Percentiles rank a stretch among this genome's conserved stretches.
phyloP scores from a whole-genome alignment of 2,888 invertebrate species.

The Oasisia sp. region DNA sequence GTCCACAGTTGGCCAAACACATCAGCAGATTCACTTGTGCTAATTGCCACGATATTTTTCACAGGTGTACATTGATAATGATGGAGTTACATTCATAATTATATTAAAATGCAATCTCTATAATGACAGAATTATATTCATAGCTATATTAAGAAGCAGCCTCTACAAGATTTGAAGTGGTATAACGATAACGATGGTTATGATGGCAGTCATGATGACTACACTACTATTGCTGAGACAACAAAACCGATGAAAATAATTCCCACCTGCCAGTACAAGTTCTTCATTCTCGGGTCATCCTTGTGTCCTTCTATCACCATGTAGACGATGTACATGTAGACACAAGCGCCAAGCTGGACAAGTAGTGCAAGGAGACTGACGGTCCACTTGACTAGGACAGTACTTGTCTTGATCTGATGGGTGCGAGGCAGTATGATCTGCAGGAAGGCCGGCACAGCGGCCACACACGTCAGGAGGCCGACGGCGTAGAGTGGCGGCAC shows the following conservation, averaged over 20 bases:
- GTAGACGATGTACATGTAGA: conserved; percentile 41
- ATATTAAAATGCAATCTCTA: too few relatives aligned
- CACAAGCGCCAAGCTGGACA: neutral
- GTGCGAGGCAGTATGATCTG: conserved; percentile 75
- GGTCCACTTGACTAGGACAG: conserved; percentile 71
- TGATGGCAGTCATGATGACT: neutral
- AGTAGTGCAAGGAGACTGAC: neutral
- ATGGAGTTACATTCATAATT: too few relatives aligned
- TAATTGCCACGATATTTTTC: too few relatives aligned
- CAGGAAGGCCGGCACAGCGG: conserved; percentile 50
- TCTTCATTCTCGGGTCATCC: neutral
- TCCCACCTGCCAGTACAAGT: neutral
- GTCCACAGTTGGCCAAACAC: too few relatives aligned
- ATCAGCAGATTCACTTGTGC: too few relatives aligned
- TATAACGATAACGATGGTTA: neutral
- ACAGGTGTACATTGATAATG: too few relatives aligned
- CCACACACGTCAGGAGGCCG: neutral
- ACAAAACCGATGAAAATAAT: neutral
- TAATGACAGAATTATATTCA: too few relatives aligned
- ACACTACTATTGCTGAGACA: neutral
- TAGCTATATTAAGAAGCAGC: too few relatives aligned
- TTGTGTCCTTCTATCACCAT: conserved; percentile 25
- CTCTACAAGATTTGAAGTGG: neutral
- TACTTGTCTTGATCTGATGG: conserved; percentile 94
- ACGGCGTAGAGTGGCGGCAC: conserved; percentile 30